A percentile compares a stretch with the other conserved stretches of the same genome.
Evolutionary conservation across 1,140 invertebrate species (phyloP).

Genomic region (Acyrthosiphon pisum): DNA sequence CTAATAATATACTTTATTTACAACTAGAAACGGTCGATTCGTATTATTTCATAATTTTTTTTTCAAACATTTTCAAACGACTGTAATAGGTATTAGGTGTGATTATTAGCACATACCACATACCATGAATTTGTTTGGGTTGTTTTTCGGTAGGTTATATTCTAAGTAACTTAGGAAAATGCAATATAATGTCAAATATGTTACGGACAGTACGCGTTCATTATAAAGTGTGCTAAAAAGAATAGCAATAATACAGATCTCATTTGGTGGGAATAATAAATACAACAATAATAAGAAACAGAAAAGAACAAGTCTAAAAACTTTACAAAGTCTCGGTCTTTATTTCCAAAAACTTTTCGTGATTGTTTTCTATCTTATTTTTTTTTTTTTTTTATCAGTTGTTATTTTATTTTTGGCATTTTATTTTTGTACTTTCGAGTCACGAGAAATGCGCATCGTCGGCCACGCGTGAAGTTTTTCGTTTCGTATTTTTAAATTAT

Average conservation of each 20-base stretch:
- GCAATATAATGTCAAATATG: not conserved
- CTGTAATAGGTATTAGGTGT: too few species aligned
- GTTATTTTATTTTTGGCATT: slow-evolving; percentile 8
- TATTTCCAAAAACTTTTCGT: slow-evolving; percentile 32
- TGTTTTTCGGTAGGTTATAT: not conserved
- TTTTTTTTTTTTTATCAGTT: slow-evolving; percentile 26
- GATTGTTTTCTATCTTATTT: slow-evolving; percentile 40
- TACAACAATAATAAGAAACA: slow-evolving; percentile 15
- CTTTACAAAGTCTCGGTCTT: slow-evolving; percentile 33
- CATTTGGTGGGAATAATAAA: slow-evolving; percentile 20
- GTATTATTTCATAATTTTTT: not conserved
- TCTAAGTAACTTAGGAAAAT: not conserved
- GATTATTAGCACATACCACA: not conserved
- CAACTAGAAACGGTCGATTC: not conserved
- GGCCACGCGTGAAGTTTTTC: not conserved
- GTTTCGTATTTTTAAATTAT: slow-evolving; percentile 18
- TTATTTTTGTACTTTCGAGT: not conserved
- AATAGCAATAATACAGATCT: not conserved
- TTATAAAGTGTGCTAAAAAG: not conserved
- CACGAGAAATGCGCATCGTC: not conserved
- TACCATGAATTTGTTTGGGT: not conserved
- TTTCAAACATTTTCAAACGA: not conserved
- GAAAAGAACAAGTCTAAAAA: slow-evolving; percentile 42
- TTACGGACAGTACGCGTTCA: too few species aligned
- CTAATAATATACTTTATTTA: not conserved